A percentile compares a stretch with the other conserved stretches of the same genome.
phyloP scores from a whole-genome alignment of 2,113 vertebrate species.

The Cercopithecus mona region DNA sequence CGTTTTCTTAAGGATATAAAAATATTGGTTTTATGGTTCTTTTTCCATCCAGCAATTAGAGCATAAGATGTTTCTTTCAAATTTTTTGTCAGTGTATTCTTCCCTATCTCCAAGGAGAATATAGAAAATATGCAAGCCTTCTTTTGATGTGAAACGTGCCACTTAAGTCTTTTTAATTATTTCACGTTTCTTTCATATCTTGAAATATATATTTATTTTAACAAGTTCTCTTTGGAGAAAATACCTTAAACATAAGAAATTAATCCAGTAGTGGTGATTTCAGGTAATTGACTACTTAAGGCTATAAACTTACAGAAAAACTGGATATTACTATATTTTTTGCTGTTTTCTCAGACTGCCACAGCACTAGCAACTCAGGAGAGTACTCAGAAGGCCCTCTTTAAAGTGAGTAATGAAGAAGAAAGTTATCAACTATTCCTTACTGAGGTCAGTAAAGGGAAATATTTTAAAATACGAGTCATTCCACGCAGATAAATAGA shows the following conservation, averaged over 20 bases:
- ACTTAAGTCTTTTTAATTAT: neutral
- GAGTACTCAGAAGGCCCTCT: neutral
- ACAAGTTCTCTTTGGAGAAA: neutral
- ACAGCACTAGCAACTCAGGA: neutral
- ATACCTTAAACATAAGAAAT: neutral
- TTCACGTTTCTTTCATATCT: neutral
- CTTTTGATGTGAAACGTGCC: neutral
- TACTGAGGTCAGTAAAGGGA: neutral
- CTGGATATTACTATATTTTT: neutral
- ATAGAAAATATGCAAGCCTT: neutral
- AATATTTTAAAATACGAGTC: constrained; percentile 37
- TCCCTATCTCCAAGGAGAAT: neutral
- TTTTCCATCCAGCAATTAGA: neutral
- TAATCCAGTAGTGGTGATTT: neutral
- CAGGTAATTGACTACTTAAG: neutral
- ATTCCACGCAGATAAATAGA: neutral
- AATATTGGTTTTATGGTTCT: neutral
- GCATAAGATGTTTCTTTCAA: neutral
- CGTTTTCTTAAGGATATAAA: neutral
- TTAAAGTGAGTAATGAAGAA: neutral
- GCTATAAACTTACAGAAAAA: neutral
- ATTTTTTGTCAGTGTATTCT: neutral
- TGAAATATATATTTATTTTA: neutral
- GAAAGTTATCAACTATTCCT: neutral
- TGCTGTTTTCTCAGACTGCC: neutral